Base-by-base conservation (phyloP, 1,140 invertebrate species). In the Tetramorium simillimum region DNA sequence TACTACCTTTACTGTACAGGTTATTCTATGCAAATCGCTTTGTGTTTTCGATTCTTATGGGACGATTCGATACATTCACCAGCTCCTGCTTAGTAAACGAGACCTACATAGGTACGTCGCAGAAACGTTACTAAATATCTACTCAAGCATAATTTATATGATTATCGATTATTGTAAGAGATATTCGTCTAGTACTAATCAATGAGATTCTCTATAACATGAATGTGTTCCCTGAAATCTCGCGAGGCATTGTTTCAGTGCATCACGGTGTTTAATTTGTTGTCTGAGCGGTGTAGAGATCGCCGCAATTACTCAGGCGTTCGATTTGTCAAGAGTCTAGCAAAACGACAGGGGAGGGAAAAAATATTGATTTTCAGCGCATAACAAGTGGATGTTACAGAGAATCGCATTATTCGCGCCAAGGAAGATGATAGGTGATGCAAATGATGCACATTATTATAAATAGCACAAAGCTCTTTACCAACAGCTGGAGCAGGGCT, bases 401-500 rank as follows among this genome's bases (percentile, higher is more conserved):
- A 93, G 89, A 91, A 92, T 94, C 93, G 82, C 90, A 92, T 94
- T 91, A 72, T 85, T 84, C 87, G 89, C 87, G 91, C 90, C 86
- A 92, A 93, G 92, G 85, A 90, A 92, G 86, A 93, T 91, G 86
- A 92, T 92, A 91, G 87, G 87, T 78, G 91, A 93, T 85, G 81
- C 89, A 91, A 85, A 63, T 60, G 60, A 93, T 90, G 84, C 95
- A 94, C 94, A 95, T 91, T 91, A 95, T 93, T 94, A 94, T 94
- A 95, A 93, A 95, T 94, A 95, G 94, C 94, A 95, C 94, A 95
- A 95, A 95, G 92, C 92, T 94, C 92, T 90, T 87, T 87, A 92
- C 86, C 76, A 87, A 86, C 89, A 84, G 93, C 88, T 91, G 82
- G 91, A 90, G 88, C 91, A 92, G 86, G 76, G 93, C 92, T 94